These are phyloP conservation scores for Anolis carolinensis DNA, from an alignment of 2,113 vertebrate genomes.

Conservation along the genomic window DNA sequence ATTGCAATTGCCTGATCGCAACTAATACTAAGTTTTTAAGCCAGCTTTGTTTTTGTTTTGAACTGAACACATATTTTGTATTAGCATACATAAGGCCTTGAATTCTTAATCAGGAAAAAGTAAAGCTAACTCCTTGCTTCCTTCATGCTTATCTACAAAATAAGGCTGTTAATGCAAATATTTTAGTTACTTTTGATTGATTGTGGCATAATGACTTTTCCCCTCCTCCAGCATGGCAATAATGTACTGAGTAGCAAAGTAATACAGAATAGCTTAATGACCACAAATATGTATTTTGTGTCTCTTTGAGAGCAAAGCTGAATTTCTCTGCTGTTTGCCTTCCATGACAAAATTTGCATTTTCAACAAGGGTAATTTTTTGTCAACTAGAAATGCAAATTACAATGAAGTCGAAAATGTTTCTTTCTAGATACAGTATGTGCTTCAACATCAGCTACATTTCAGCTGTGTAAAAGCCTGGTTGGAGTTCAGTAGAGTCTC, in stretches of 20 bases:
- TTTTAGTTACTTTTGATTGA: conserved; percentile 3
- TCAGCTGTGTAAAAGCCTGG: not conserved
- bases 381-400: not conserved
- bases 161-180: conserved; percentile 5
- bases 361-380: not conserved
- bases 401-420: not conserved
- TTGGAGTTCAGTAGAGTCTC: too few species aligned
- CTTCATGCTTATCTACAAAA: not conserved
- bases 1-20: not conserved
- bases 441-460: not conserved
- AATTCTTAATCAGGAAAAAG: not conserved
- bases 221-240: not conserved
- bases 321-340: not conserved
- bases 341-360: conserved; percentile 4
- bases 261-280: not conserved
- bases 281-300: conserved; percentile 8
- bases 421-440: not conserved
- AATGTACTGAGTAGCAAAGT: not conserved
- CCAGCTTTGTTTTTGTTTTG: not conserved
- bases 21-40: not conserved
- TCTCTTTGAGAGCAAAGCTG: not conserved
- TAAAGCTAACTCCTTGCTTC: not conserved
- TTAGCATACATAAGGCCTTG: not conserved
- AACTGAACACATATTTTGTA: not conserved
- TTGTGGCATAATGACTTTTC: not conserved